Conservation (phyloP, 2,888 invertebrate genomes). For the Erebia ligea region DNA sequence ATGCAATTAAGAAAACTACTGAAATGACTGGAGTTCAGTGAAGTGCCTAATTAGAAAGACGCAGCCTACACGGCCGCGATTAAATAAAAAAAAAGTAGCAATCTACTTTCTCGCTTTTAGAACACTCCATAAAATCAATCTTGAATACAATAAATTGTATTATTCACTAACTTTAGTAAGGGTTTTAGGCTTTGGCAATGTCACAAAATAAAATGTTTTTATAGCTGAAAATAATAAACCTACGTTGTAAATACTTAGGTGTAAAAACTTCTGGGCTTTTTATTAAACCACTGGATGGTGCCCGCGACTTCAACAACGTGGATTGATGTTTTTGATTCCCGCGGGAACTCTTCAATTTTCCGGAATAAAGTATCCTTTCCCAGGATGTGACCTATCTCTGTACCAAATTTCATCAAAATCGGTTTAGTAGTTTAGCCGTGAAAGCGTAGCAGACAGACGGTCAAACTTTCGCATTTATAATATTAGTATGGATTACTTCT, state of each 20-base stretch:
- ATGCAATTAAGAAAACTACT: slow-evolving; percentile 63
- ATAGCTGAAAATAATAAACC: neutral
- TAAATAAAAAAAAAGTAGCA: slow-evolving; percentile 54
- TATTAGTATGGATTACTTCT: too few species aligned
- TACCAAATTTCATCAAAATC: too few species aligned
- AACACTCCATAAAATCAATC: neutral
- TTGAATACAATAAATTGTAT: neutral
- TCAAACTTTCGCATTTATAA: too few species aligned
- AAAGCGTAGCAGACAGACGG: too few species aligned
- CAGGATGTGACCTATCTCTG: too few species aligned
- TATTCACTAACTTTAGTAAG: neutral
- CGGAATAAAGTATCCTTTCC: too few species aligned
- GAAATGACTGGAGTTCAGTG: slow-evolving; percentile 57
- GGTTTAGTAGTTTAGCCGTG: too few species aligned
- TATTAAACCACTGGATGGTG: too few species aligned
- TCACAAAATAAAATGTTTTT: neutral
- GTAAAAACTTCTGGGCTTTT: too few species aligned
- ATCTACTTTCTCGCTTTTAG: neutral
- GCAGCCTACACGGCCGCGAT: slow-evolving; percentile 62
- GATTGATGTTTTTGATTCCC: too few species aligned
- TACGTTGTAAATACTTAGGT: neutral
- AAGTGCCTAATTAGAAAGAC: slow-evolving; percentile 64
- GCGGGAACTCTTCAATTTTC: too few species aligned
- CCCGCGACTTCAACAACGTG: too few species aligned
- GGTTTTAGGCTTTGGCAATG: neutral